Base-by-base conservation (phyloP, 2,797 vertebrate genomes). In the Macropodus opercularis region DNA sequence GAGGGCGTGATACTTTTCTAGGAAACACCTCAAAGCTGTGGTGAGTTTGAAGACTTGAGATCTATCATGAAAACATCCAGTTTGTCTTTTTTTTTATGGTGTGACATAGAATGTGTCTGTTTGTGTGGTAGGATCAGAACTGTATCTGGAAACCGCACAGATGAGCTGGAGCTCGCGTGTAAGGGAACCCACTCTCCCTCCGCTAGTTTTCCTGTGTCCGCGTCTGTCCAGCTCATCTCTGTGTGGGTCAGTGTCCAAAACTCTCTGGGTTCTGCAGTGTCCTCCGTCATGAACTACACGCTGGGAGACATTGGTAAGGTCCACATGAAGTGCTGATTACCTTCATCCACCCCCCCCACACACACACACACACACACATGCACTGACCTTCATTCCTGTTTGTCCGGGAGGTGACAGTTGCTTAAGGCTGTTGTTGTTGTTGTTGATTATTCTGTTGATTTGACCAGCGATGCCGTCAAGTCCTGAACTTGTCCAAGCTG, bases 221-320 rank as follows among this genome's bases (percentile, higher is more conserved):
- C 29, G 13, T 81, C 81, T 0, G 71, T 79, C 36, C 42, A 68
- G 58, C 60, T n/a, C 27, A 94, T 96, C 74, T 91, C 79, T 1
- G 74, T 92, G 56, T 80, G 67, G 79, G 90, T 96, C 24, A 56
- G 21, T 0, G 83, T 83, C 22, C 15, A 12, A 27, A 98, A 97
- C 1, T 0, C n/a, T 0, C 86, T 99, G 5, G 95, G 94, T 8
- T 88, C 56, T 15, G 77, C 54, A 1, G 5, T 24, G 5, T 96
- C 95, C 0, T 10, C 51, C 19, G 24, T 72, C 0, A 14, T 84
- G 2, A 82, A 55, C 15, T 94, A 93, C 84, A 84, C 0, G 0
- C 85, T 95, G 40, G 51, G 60, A 6, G 89, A 95, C 71, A 95
- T 94, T 23, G 92, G 95, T 96, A 84, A 88, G 70, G 27, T 6